A percentile compares a stretch with the other conserved stretches of the same genome.
These are phyloP conservation scores for Philaethria dido DNA, from an alignment of 2,888 invertebrate species.

Conservation along the genomic window DNA sequence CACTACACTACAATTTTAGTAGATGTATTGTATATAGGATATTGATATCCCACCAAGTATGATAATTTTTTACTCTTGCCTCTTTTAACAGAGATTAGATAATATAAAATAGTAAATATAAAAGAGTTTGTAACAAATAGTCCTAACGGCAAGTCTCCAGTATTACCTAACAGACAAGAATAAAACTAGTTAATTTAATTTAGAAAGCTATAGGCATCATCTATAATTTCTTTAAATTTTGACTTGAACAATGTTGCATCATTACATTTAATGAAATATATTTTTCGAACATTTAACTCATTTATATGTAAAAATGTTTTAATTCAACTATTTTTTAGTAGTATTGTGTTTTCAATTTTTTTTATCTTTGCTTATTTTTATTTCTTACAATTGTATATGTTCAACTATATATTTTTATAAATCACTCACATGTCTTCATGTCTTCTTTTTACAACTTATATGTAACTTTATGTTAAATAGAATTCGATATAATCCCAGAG, in stretches of 20 bases:
- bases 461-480: no score
- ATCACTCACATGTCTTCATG: no score
- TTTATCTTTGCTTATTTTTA: background rate
- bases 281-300: no score
- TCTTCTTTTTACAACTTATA: no score
- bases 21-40: slow-evolving; percentile 2
- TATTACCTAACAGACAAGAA: background rate
- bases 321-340: background rate
- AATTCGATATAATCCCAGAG: no score
- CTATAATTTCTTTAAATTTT: background rate
- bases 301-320: background rate
- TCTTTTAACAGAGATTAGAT: slow-evolving; percentile 6
- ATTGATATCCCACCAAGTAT: slow-evolving; percentile 48
- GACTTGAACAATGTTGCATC: no score
- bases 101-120: background rate
- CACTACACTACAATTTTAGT: background rate
- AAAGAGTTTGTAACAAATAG: background rate
- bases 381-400: background rate
- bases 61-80: slow-evolving; percentile 40
- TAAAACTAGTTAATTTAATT: slow-evolving; percentile 1
- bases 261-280: no score
- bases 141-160: background rate
- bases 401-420: no score
- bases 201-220: background rate
- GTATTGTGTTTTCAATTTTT: background rate